phyloP scores from a whole-genome alignment of 2,888 invertebrate species.

The Troilus luridus region DNA sequence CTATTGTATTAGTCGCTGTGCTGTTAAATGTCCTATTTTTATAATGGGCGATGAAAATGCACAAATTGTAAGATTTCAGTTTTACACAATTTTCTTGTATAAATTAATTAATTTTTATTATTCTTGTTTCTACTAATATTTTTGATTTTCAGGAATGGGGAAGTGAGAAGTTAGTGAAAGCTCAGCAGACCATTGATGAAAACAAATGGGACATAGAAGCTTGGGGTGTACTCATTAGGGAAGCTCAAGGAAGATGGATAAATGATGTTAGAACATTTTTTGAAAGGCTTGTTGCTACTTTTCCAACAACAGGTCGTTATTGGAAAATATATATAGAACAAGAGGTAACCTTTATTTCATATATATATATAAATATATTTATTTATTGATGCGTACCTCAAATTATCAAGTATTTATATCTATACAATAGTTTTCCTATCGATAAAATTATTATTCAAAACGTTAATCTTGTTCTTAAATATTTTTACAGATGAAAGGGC shows the following conservation, averaged over 20 bases:
- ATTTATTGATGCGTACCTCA: constrained; percentile 48
- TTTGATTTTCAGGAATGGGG: constrained; percentile 84
- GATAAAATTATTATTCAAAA: neutral
- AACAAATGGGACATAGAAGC: constrained; percentile 96
- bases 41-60: constrained; percentile 50
- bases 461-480: neutral
- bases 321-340: constrained; percentile 99
- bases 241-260: constrained; percentile 89
- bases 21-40: neutral
- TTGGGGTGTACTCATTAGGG: constrained; percentile 95
- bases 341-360: constrained; percentile 76
- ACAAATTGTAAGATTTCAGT: constrained; percentile 47
- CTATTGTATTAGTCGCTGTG: neutral
- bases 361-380: neutral
- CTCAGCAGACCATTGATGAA: constrained; percentile 88
- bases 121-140: neutral
- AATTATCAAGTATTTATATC: constrained; percentile 34
- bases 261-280: constrained; percentile 93
- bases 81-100: neutral
- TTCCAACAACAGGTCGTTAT: constrained; percentile 96
- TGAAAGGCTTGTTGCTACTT: constrained; percentile 93
- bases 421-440: neutral
- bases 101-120: neutral
- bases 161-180: constrained; percentile 85
- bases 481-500: constrained; percentile 90